Evolutionary conservation across 1,140 invertebrate species (phyloP).

Genomic region (Physella acuta): DNA sequence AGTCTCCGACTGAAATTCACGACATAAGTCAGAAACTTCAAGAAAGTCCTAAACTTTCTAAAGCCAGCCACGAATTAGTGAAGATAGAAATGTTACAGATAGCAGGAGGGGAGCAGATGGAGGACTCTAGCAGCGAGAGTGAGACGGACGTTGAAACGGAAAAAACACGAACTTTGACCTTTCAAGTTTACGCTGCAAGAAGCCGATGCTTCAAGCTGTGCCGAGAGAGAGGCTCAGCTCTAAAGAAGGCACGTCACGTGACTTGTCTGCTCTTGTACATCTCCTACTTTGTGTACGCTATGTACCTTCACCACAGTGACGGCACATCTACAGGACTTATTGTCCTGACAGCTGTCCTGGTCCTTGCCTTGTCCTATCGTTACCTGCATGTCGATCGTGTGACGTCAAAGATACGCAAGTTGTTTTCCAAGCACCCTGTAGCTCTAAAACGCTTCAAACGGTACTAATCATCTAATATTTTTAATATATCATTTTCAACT

Average conservation of each 20-base stretch:
- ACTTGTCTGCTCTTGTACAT: neutral
- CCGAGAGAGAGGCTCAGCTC: neutral
- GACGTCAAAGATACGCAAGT: neutral
- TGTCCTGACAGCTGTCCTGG: neutral
- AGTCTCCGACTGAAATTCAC: too few relatives aligned
- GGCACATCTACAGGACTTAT: neutral
- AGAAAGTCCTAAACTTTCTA: too few relatives aligned
- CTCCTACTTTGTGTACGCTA: neutral
- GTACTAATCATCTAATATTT: neutral
- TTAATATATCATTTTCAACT: neutral
- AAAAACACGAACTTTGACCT: neutral
- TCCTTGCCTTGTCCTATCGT: neutral
- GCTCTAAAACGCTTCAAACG: neutral
- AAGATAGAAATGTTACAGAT: too few relatives aligned
- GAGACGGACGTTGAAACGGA: neutral
- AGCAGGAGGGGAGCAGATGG: too few relatives aligned
- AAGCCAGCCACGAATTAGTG: too few relatives aligned
- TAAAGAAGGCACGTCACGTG: neutral
- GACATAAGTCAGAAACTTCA: too few relatives aligned
- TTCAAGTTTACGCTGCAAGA: neutral
- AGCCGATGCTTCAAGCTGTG: neutral
- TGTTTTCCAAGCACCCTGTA: neutral
- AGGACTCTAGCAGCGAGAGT: neutral
- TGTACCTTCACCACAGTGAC: slow-evolving; percentile 6
- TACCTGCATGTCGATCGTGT: neutral